A percentile compares a stretch with the other conserved stretches of the same genome.
Conservation (phyloP, 1,140 invertebrate genomes). For the Probaryconus sp. region DNA sequence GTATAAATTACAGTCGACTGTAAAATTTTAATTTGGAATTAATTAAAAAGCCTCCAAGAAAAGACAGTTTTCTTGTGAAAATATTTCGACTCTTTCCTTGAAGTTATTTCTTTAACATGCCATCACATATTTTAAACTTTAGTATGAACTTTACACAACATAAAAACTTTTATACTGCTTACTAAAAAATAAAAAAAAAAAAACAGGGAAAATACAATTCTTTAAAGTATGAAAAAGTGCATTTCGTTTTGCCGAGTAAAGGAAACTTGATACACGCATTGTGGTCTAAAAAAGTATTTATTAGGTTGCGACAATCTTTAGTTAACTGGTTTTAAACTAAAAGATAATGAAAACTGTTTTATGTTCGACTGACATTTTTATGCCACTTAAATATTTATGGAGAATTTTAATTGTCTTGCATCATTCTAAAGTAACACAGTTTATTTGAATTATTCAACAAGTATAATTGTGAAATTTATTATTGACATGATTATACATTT, state of each 20-base stretch:
- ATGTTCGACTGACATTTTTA: background rate
- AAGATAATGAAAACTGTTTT: background rate
- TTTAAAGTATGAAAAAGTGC: background rate
- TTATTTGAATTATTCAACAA: too few species aligned
- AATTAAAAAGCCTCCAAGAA: background rate
- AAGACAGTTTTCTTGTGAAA: background rate
- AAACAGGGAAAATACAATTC: background rate
- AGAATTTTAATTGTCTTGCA: too few species aligned
- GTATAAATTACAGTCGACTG: too few species aligned
- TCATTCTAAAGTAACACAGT: too few species aligned
- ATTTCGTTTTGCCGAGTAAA: background rate
- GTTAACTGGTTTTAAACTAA: background rate
- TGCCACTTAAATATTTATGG: background rate
- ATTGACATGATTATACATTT: too few species aligned
- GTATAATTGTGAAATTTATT: too few species aligned
- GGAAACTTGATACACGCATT: background rate
- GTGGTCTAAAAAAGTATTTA: background rate
- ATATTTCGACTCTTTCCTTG: background rate
- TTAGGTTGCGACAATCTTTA: background rate
- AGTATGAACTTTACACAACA: background rate
- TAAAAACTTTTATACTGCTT: constrained; percentile 1
- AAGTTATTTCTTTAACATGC: constrained; percentile 1
- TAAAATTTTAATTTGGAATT: too few species aligned
- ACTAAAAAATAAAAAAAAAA: too few species aligned
- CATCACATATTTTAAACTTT: constrained; percentile 1